Evolutionary conservation across 2,888 invertebrate genomes (phyloP).

Genomic region (Diarsia rubi): DNA sequence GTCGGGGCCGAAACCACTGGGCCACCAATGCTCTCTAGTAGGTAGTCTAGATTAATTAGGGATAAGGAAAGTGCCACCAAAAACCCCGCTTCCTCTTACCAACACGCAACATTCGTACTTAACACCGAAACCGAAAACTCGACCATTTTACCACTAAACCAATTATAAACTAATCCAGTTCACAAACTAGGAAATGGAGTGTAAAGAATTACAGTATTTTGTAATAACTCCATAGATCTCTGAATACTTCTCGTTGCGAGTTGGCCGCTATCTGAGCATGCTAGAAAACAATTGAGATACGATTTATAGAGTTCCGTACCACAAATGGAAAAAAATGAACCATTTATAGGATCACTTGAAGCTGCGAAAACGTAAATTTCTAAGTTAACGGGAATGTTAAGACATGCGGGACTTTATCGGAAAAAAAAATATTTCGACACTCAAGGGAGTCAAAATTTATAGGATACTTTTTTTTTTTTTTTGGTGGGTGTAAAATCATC

Average conservation of each 20-base stretch:
- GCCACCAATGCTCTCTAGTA: too few species aligned
- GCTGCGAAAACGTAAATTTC: too few species aligned
- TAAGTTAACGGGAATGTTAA: too few species aligned
- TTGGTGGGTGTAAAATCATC: too few species aligned
- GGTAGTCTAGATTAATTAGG: not conserved
- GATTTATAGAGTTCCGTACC: not conserved
- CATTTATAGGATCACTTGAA: too few species aligned
- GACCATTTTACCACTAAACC: constrained; percentile 28
- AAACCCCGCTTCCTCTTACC: not conserved
- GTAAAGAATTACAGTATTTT: constrained; percentile 50
- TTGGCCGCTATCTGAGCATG: constrained; percentile 22
- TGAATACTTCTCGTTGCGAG: not conserved
- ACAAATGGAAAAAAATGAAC: too few species aligned
- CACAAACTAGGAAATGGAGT: constrained; percentile 44
- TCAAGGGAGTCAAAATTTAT: too few species aligned
- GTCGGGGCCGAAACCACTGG: too few species aligned
- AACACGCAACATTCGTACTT: not conserved
- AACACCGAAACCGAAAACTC: constrained; percentile 15
- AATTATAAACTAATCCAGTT: constrained; percentile 56
- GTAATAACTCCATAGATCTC: constrained; percentile 49
- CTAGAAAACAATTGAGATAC: constrained; percentile 45
- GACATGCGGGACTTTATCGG: too few species aligned
- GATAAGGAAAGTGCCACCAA: not conserved
- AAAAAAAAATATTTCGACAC: too few species aligned
- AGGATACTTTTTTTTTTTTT: too few species aligned